A percentile compares a stretch with the other conserved stretches of the same genome.
These are phyloP conservation scores for Clytia hemisphaerica DNA, from an alignment of 30 jellyfish, hydroid and myxozoan species.

Conservation along the genomic window DNA sequence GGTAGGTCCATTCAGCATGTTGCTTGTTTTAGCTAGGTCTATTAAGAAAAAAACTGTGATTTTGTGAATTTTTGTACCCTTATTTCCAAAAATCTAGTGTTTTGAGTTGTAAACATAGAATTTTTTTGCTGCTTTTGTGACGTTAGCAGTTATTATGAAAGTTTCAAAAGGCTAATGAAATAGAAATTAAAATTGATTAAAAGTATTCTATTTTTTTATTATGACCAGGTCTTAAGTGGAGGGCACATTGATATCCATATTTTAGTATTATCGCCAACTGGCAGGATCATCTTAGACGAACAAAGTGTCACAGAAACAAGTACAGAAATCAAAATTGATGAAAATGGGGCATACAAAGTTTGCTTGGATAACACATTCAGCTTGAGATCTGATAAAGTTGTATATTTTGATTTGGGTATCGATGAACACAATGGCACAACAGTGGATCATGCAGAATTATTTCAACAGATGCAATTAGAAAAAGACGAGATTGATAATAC, in stretches of 20 bases:
- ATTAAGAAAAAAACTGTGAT: too few species aligned
- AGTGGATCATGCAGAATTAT: slow-evolving; percentile 3
- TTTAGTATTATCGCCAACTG: slow-evolving; percentile 48
- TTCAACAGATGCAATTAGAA: background rate
- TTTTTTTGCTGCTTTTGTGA: too few species aligned
- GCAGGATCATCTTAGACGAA: slow-evolving; percentile 48
- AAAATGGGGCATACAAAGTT: slow-evolving; percentile 65
- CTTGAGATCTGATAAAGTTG: slow-evolving; percentile 60
- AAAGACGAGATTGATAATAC: slow-evolving; percentile 14
- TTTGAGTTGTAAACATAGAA: too few species aligned
- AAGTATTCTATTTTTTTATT: background rate
- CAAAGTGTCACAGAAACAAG: slow-evolving; percentile 37
- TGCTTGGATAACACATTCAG: slow-evolving; percentile 73
- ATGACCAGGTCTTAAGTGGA: slow-evolving; percentile 63
- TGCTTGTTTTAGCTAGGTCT: too few species aligned
- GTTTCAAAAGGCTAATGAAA: too few species aligned
- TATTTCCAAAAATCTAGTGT: too few species aligned
- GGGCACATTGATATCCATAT: slow-evolving; percentile 46
- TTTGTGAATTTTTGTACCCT: too few species aligned
- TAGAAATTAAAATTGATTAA: too few species aligned
- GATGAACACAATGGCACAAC: slow-evolving; percentile 16
- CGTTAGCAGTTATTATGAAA: too few species aligned
- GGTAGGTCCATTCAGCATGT: too few species aligned
- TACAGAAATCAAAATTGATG: slow-evolving; percentile 44
- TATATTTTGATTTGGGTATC: slow-evolving; percentile 77